These are phyloP conservation scores for Solea senegalensis DNA, from an alignment of 2,113 vertebrate species.

Conservation along the genomic window DNA sequence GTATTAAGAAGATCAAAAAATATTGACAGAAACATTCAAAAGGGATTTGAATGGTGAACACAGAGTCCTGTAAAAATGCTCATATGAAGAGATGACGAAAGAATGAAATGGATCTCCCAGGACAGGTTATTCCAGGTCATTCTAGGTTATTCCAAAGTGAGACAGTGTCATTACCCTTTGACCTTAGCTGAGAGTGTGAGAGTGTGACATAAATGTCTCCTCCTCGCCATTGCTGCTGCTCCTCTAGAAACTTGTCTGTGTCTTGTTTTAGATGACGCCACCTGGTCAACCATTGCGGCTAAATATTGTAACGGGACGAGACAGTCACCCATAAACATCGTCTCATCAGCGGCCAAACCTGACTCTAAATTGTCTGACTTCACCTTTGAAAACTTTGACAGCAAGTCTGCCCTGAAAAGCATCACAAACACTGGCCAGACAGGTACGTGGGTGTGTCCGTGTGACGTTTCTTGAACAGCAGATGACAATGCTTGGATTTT, in stretches of 20 bases:
- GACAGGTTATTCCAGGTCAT: too few relatives aligned
- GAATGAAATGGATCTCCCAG: too few relatives aligned
- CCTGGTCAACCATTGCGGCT: slow-evolving; percentile 31
- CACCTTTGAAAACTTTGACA: slow-evolving; percentile 58
- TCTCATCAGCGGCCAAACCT: accelerated
- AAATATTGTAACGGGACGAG: slow-evolving; percentile 50
- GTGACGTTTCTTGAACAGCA: neutral
- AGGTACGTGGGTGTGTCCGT: neutral
- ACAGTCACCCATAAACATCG: slow-evolving; percentile 83
- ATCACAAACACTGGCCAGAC: slow-evolving; percentile 72
- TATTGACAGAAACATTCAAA: too few relatives aligned
- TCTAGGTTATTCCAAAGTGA: too few relatives aligned
- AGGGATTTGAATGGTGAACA: too few relatives aligned
- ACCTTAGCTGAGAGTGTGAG: too few relatives aligned
- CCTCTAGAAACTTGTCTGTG: neutral
- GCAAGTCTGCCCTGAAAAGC: accelerated
- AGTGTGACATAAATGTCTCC: too few relatives aligned
- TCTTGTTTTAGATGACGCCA: slow-evolving; percentile 39
- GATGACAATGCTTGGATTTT: too few relatives aligned
- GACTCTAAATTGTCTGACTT: slow-evolving; percentile 48
- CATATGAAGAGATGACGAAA: too few relatives aligned
- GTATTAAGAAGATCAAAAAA: too few relatives aligned
- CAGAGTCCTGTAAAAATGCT: too few relatives aligned
- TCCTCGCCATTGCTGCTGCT: neutral
- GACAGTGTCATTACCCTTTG: too few relatives aligned